Evolutionary conservation across 2,888 invertebrate genomes (phyloP).

Genomic region (Uropetala carovei): DNA sequence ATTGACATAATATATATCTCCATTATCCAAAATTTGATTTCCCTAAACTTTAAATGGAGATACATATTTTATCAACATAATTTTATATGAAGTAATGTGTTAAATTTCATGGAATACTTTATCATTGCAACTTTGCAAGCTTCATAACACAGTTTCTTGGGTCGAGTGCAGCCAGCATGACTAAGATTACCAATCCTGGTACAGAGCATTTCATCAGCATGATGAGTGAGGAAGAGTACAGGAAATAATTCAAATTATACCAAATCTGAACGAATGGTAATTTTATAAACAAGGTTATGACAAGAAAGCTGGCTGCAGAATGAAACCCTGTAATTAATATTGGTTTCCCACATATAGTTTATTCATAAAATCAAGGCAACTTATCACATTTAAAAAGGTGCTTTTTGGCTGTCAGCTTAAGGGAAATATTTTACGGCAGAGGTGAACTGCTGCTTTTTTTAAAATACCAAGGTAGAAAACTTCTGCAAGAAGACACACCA

Average conservation of each 20-base stretch:
- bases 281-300: neutral
- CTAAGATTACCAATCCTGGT: no score
- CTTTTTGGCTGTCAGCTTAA: neutral
- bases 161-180: no score
- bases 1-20: no score
- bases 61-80: no score
- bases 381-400: neutral
- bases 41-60: no score
- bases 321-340: neutral
- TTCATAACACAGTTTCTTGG: no score
- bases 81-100: no score
- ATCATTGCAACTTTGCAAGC: no score
- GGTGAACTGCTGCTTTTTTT: neutral
- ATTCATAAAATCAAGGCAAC: slow-evolving; percentile 35
- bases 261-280: neutral
- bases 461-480: neutral
- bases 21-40: no score
- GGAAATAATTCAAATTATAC: neutral
- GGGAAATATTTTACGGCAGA: neutral
- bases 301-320: neutral
- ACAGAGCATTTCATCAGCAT: neutral
- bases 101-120: no score
- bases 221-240: neutral
- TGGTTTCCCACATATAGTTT: neutral
- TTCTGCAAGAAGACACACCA: neutral